Evolutionary conservation across 2,888 invertebrate species (phyloP), one percentile per base, ranked within the genome.

Genomic region (Amphipoea oculea): DNA sequence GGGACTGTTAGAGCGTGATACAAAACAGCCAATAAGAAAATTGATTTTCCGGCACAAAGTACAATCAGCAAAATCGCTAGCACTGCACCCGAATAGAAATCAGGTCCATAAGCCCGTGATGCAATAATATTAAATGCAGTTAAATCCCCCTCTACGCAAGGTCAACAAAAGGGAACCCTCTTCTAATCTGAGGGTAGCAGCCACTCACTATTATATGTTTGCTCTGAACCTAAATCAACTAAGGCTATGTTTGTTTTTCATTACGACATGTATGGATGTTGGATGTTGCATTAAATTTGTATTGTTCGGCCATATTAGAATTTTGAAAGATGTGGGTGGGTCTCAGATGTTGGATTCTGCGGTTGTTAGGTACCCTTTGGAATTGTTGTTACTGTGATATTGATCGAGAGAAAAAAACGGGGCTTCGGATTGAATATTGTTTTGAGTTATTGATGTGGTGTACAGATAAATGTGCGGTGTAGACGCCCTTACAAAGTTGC

Each of bases 181-280:
- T 69, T 75, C 80, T 91, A 93, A 93, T 93, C 92, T 93, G 76
- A 84, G 89, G 89, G 89, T 83, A 89, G 90, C 89, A 88, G 88
- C 89, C 90, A 90, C 90, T 90, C 88, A 90, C 91, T 92, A 91
- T 91, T 89, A 91, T 86, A 92, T 93, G 92, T 94, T 94, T 93
- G 89, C 79, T 77, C 70, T 88, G 89, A 86, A 88, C 94, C 94
- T 93, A 93, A 93, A 93, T 90, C 92, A 93, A 93, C 93, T 82
- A 40, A 79, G 73, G 79, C 81, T 82, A 85, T 94, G 93, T 94
- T 94, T 94, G 91, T 91, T 91, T 94, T 94, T 93, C 93, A 94
- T 94, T 93, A 94, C 87, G 89, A 90, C 92, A 92, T 91, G 88
- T 91, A 91, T 83, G 11, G 78, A 83, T 79, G 79, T 78, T 82